These are phyloP conservation scores for Nephrotoma flavescens DNA, from an alignment of 2,888 invertebrate species.

Conservation along the genomic window DNA sequence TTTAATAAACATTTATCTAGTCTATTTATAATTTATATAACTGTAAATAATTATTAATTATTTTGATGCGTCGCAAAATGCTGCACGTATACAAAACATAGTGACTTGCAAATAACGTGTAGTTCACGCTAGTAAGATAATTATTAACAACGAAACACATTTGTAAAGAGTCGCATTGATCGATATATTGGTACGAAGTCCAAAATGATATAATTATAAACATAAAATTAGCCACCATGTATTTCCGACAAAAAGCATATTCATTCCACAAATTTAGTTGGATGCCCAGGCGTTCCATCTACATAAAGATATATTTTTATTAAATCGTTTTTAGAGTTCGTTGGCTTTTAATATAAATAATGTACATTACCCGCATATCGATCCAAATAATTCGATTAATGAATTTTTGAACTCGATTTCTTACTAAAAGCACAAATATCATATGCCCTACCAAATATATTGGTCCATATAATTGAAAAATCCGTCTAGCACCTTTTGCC, in stretches of 20 bases:
- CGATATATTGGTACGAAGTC: neutral
- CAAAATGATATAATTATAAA: neutral
- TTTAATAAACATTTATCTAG: no score
- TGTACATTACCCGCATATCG: neutral
- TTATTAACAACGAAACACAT: neutral
- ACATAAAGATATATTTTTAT: neutral
- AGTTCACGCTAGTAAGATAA: neutral
- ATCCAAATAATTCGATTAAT: neutral
- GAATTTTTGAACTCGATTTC: neutral
- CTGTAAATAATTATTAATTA: neutral
- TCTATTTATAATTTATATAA: neutral
- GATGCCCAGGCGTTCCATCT: neutral
- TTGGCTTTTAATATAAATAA: neutral
- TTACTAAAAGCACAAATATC: neutral
- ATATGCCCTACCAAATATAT: neutral
- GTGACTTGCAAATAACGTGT: neutral
- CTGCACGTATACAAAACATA: neutral
- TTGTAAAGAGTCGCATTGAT: neutral
- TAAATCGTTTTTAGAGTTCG: neutral
- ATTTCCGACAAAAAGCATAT: neutral
- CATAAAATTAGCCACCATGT: neutral
- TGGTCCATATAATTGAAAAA: neutral
- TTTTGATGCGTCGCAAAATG: neutral
- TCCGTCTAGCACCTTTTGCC: neutral
- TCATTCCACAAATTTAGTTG: neutral